Base-by-base conservation (phyloP, 1,140 invertebrate genomes). In the Hormaphis cornu region DNA sequence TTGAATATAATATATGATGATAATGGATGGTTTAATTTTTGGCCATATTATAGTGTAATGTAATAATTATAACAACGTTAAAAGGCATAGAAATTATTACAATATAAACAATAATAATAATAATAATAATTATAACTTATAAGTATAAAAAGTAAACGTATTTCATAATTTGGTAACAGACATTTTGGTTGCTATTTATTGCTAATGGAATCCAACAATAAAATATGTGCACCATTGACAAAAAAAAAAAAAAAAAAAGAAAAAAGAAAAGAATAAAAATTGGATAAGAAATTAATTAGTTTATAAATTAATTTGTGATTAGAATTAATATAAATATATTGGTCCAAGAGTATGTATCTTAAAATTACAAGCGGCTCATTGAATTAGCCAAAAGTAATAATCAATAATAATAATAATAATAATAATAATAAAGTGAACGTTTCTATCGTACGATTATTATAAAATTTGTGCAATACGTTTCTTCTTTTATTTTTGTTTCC, bases 341-440 rank as follows among this genome's bases (percentile, higher is more conserved):
- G 61, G 61, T 66, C 61, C 61, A 66, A 66, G 61, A 66, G 28
- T 50, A 66, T 66, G 44, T 46, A 35, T 48, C 61, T 66, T 66
- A 66, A 66, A 66, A 66, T 48, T 48, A 66, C 28, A 66, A 66
- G 44, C 42, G 18, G 44, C 42, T 46, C 33, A 66, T 44, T 22
- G 42, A 61, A 44, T 30, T 42, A 61, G 58, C 58, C 58, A 61
- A 61, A 30, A 24, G 37, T 44, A 44, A 63, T 30, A 63, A 63
- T 46, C 44, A 46, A 28, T 10, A 50, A 24, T 14, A 26, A 42
- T 42, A 59, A 42, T 59, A 42, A 52, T 52, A 52, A 26, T 52
- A 52, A 52, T 28, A 8, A 28, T 52, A 52, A 52, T 52, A 52
- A 52, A n/a, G n/a, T 30, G 8, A 20, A 20, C n/a, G 18, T 33